Conservation (phyloP, 2,888 invertebrate genomes). For the Epsilonema sp. region DNA sequence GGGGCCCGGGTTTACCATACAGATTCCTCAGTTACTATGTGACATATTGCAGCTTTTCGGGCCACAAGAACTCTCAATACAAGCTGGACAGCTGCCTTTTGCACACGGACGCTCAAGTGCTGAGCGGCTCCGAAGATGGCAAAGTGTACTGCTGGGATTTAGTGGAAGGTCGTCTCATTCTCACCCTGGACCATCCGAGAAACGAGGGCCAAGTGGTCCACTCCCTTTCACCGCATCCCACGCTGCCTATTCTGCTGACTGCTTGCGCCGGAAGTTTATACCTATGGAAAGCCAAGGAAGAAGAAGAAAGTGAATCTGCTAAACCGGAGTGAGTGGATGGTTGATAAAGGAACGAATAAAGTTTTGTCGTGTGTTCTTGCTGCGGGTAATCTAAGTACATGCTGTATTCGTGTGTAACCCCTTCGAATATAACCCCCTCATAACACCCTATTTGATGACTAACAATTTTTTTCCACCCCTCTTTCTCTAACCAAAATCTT, state of each 20-base stretch:
- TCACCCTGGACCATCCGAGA: background rate
- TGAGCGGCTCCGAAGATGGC: constrained; percentile 75
- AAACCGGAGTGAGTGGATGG: too few relatives aligned
- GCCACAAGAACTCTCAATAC: constrained; percentile 56
- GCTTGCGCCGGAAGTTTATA: constrained; percentile 7
- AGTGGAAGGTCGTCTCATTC: constrained; percentile 41
- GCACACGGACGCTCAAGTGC: constrained; percentile 57
- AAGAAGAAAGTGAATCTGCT: too few relatives aligned
- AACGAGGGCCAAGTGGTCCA: constrained; percentile 5
- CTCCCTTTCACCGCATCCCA: constrained; percentile 7
- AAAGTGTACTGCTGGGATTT: constrained; percentile 72
- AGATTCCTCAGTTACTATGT: background rate
- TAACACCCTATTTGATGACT: too few relatives aligned
- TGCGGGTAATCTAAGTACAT: too few relatives aligned
- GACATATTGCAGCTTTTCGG: constrained; percentile 44
- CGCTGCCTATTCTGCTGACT: background rate
- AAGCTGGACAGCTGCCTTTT: constrained; percentile 68
- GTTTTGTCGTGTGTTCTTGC: too few relatives aligned
- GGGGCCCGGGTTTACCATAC: too few relatives aligned
- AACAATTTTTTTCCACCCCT: too few relatives aligned
- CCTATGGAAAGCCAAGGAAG: constrained; percentile 3
- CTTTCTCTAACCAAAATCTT: too few relatives aligned
- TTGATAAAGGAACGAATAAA: too few relatives aligned
- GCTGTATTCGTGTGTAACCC: too few relatives aligned
- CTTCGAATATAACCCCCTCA: too few relatives aligned